Evolutionary conservation across 2,797 vertebrate species (phyloP), one percentile per base, ranked within the genome.

Genomic region (Squalus acanthias): DNA sequence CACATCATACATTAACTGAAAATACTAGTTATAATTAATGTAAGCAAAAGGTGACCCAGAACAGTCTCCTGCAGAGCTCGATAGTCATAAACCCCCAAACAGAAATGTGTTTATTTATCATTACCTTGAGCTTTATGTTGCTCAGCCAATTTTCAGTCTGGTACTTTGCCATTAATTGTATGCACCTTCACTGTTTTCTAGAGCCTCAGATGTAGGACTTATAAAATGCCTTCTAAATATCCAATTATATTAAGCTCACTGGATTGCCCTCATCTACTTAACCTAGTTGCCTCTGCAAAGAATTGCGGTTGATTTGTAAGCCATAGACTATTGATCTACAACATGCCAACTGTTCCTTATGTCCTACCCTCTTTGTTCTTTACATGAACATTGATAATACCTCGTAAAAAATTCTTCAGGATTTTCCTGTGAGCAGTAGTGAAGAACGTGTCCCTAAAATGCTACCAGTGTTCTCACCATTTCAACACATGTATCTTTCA

Each of bases 401-500:
- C 57, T 91, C 20, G 24, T 70, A 20, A 70, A 26, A 70, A 70
- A 70, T 9, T 26, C 69, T 26, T 26, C 72, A 57, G 7, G 72
- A 29, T 74, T 29, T 63, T 63, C 60, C 60, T 50, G 39, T 85
- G 39, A 85, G 5, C 53, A 29, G 10, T 60, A 60, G 50, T 89
- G 60, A 89, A 89, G 24, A 26, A 60, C 10, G 24, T 60, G 26
- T 13, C 24, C 24, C 50, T 82, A 46, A 82, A 82, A 82, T 10
- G 4, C 13, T 82, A 4, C 3, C 96, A 96, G 96, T 96, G 79
- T 97, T 96, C 63, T 79, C 96, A 96, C 96, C 97, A 96, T 97
- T 96, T 96, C 7, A n/a, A 13, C 96, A 96, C 95, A 96, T 96
- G 96, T 92, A 96, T 96, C 96, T 96, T 96, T 97, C 96, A 96